A percentile compares a stretch with the other conserved stretches of the same genome.
phyloP scores from a whole-genome alignment of 2,797 vertebrate species.

The Falco concolor region DNA sequence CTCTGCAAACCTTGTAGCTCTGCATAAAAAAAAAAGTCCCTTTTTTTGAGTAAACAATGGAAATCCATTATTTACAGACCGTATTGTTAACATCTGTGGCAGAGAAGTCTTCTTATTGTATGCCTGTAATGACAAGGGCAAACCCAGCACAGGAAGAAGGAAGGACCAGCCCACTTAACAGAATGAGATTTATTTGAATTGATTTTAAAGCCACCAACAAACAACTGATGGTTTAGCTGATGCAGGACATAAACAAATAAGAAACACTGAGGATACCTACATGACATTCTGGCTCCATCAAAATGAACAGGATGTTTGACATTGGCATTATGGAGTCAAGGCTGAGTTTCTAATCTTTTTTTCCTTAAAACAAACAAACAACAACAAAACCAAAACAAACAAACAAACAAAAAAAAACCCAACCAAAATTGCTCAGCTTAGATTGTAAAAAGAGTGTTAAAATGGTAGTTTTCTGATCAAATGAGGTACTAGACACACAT shows the following conservation, averaged over 20 bases:
- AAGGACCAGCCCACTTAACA: constrained; percentile 38
- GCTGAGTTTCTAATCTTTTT: neutral
- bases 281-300: neutral
- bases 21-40: neutral
- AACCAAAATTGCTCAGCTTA: neutral
- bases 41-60: constrained; percentile 52
- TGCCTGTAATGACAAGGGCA: constrained; percentile 16
- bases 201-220: constrained; percentile 26
- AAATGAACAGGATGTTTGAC: neutral
- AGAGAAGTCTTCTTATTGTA: constrained; percentile 34
- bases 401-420: neutral
- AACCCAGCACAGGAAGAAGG: constrained; percentile 42
- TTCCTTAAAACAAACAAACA: rapidly evolving
- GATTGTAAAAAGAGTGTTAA: neutral
- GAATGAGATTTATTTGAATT: neutral
- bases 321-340: neutral
- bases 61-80: constrained; percentile 47
- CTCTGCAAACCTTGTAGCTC: neutral
- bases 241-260: neutral
- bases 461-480: neutral
- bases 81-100: constrained; percentile 52
- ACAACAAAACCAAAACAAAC: neutral
- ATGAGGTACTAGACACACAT: neutral
- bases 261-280: neutral
- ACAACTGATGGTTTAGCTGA: neutral